These are phyloP conservation scores for Phymanthus crucifer DNA, from an alignment of 92 coral and sea anemone species.

Conservation along the genomic window DNA sequence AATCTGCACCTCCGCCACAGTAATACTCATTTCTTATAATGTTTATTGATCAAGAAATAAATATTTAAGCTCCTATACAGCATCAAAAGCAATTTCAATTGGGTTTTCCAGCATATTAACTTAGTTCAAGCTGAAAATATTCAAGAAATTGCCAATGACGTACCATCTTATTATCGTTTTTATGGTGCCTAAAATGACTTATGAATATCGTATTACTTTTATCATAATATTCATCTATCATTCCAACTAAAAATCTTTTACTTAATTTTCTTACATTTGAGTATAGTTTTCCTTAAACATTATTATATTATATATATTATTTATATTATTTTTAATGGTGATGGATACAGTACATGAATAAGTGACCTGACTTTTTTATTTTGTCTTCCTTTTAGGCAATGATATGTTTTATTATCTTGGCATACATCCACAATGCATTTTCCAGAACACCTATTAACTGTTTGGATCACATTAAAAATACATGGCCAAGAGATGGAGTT, in stretches of 20 bases:
- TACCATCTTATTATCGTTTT: background rate
- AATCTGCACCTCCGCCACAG: background rate
- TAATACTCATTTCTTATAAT: background rate
- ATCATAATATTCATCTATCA: background rate
- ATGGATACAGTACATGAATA: background rate
- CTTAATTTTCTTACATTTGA: background rate
- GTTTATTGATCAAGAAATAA: background rate
- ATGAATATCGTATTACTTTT: background rate
- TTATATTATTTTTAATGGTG: background rate
- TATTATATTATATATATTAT: background rate
- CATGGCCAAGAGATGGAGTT: slow-evolving; percentile 98
- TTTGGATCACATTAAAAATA: slow-evolving; percentile 81
- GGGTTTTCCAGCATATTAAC: background rate
- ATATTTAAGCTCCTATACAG: background rate
- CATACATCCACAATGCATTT: slow-evolving; percentile 93
- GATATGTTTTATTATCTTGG: slow-evolving; percentile 82
- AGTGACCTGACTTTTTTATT: background rate
- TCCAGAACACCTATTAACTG: slow-evolving; percentile 95
- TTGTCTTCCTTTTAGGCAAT: slow-evolving; percentile 67
- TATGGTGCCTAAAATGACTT: background rate
- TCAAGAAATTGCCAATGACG: background rate
- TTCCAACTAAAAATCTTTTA: background rate
- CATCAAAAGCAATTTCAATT: background rate
- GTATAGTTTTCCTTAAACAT: too few species aligned
- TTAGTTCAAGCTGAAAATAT: background rate